Percentiles rank a stretch among this genome's conserved stretches.
These are phyloP conservation scores for Linhomoeus sp. DNA, from an alignment of 2,888 invertebrate genomes.

Conservation along the genomic window DNA sequence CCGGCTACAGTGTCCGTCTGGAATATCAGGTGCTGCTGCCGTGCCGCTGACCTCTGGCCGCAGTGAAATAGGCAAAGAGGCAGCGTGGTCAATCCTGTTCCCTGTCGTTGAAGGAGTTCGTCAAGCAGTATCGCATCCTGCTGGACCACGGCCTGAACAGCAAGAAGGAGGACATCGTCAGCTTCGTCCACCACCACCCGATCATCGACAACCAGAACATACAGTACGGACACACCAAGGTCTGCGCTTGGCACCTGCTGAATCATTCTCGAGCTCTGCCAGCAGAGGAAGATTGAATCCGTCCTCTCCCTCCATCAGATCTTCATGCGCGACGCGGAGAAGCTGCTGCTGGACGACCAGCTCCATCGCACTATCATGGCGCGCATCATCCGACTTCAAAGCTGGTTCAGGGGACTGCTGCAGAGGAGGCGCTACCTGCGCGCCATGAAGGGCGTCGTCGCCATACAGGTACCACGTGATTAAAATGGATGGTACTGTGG, in stretches of 20 bases:
- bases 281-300: no score
- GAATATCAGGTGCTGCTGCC: conserved; percentile 47
- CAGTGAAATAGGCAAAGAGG: background rate
- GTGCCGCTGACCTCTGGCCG: background rate
- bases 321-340: conserved; percentile 78
- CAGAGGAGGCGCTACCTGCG: conserved; percentile 54
- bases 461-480: conserved; percentile 42
- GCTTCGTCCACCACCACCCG: conserved; percentile 53
- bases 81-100: background rate
- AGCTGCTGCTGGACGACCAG: conserved; percentile 69
- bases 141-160: conserved; percentile 62
- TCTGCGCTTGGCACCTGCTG: no score
- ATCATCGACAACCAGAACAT: conserved; percentile 71
- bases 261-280: no score
- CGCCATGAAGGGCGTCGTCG: conserved; percentile 39
- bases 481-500: no score
- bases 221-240: conserved; percentile 67
- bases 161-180: conserved; percentile 61
- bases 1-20: conserved; percentile 79
- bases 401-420: conserved; percentile 65
- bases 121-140: conserved; percentile 70
- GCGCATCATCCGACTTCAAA: conserved; percentile 69
- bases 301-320: conserved; percentile 36
- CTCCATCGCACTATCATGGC: conserved; percentile 82
- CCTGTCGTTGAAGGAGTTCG: conserved; percentile 47